Evolutionary conservation across 2,888 invertebrate species (phyloP), one percentile per base, ranked within the genome.

Genomic region (Dolichomitus sp.): DNA sequence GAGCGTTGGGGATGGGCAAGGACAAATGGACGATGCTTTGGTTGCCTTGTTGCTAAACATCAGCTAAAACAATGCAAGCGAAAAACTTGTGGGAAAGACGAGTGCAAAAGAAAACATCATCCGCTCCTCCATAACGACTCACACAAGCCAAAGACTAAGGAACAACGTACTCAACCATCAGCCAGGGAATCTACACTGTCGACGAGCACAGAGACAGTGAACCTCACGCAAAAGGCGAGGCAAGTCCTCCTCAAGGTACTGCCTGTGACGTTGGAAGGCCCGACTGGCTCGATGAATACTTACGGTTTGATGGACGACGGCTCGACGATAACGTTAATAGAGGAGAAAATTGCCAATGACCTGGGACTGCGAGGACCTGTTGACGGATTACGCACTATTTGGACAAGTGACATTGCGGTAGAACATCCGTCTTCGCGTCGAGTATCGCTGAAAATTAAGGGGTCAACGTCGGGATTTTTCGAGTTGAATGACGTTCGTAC

Each of bases 401-500:
- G 59, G 59, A 59, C 59, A 59, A 59, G 17, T 17, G 48, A 48
- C 48, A 48, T 48, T 12, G 48, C 48, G 4, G 48, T 48, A 12
- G 48, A 48, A n/a, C 11, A 48, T 48, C 48, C 48, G 48, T 6
- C 48, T 4, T 48, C 48, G 11, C 48, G 48, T n/a, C 4, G 5
- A 48, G 48, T 48, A 48, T 48, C 48, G 3, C 14, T 48, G 11
- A n/a, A 48, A 9, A 6, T 48, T 12, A 48, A 48, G 48, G 48
- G 48, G n/a, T 14, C 48, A 6, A 9, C 48, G 4, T 48, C 48
- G 48, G 48, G 14, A 6, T 48, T n/a, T n/a, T 9, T 48, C n/a
- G 2, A 4, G 2, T n/a, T 48, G 11, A 12, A 48, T 3, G 48
- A 48, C 11, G 11, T 48, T 48, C 48, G 48, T 48, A 42, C 40